phyloP scores from a whole-genome alignment of 35 echinoderm and acorn worm species.

The Diadema setosum region DNA sequence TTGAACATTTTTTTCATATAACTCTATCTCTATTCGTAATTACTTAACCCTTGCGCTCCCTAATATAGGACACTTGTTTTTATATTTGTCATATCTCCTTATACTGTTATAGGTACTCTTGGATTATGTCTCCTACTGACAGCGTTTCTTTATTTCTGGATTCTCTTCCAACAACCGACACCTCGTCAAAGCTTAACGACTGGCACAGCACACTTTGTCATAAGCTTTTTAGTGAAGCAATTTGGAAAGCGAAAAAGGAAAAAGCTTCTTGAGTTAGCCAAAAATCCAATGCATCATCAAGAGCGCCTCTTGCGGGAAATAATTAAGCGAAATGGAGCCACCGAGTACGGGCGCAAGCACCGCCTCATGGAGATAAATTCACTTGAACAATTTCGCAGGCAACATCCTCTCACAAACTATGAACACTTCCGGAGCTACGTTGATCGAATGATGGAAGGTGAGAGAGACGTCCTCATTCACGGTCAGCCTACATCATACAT shows the following conservation, averaged over 20 bases:
- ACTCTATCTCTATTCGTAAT: too few species aligned
- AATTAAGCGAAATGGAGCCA: conserved; percentile 28
- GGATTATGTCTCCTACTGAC: too few species aligned
- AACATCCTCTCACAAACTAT: conserved; percentile 47
- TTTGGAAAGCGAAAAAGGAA: background rate
- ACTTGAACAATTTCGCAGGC: conserved; percentile 32
- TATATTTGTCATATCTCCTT: too few species aligned
- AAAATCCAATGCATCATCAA: background rate
- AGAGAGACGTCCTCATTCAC: conserved; percentile 35
- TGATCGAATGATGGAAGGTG: conserved; percentile 49
- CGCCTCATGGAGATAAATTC: conserved; percentile 16
- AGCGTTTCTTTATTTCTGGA: background rate
- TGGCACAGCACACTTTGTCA: background rate
- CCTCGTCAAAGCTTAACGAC: background rate
- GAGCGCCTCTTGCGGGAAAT: conserved; percentile 18
- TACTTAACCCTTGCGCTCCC: too few species aligned
- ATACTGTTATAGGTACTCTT: too few species aligned
- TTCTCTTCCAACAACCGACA: background rate
- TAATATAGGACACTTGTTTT: too few species aligned
- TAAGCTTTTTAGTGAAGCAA: background rate
- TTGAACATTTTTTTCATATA: too few species aligned
- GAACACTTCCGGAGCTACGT: conserved; percentile 44
- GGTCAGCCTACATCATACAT: background rate
- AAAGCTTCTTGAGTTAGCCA: background rate
- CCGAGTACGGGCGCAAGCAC: conserved; percentile 51